Percentiles rank a stretch among this genome's conserved stretches.
These are phyloP conservation scores for Cyanoramphus novaezelandiae DNA, from an alignment of 2,113 vertebrate genomes.

Conservation along the genomic window DNA sequence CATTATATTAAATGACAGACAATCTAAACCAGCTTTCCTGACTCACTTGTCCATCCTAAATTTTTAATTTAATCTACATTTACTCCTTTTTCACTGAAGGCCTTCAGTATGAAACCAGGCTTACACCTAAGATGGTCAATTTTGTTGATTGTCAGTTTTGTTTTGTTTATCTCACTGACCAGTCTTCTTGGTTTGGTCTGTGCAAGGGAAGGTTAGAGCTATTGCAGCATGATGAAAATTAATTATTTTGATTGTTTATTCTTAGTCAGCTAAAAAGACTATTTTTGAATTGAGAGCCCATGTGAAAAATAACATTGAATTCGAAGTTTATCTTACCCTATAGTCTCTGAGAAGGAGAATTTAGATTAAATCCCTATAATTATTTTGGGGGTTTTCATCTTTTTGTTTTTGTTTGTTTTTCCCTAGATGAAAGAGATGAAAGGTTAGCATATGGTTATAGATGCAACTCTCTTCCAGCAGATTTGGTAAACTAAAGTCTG, in stretches of 20 bases:
- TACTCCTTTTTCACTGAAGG: not conserved
- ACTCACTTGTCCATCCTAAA: slow-evolving; percentile 2
- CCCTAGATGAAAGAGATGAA: not conserved
- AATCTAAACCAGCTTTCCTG: slow-evolving; percentile 1
- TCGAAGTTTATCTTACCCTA: not conserved
- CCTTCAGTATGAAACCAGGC: not conserved
- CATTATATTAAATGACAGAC: slow-evolving; percentile 29
- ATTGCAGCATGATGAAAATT: not conserved
- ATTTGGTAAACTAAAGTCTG: not conserved
- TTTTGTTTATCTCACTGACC: not conserved
- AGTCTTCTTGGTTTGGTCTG: not conserved
- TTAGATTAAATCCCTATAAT: not conserved
- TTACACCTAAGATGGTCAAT: not conserved
- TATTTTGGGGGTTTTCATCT: accelerated
- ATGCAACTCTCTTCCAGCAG: not conserved
- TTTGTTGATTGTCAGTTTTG: not conserved
- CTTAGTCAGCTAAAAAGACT: not conserved
- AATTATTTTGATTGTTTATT: not conserved
- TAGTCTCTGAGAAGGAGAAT: not conserved
- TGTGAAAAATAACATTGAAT: not conserved
- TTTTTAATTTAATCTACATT: slow-evolving; percentile 38
- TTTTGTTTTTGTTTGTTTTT: not conserved
- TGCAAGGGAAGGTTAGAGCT: not conserved
- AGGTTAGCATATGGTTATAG: not conserved
- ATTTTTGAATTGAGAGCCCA: not conserved